Conservation (phyloP, 2,888 invertebrate genomes). For the Phyto melanocephala region DNA sequence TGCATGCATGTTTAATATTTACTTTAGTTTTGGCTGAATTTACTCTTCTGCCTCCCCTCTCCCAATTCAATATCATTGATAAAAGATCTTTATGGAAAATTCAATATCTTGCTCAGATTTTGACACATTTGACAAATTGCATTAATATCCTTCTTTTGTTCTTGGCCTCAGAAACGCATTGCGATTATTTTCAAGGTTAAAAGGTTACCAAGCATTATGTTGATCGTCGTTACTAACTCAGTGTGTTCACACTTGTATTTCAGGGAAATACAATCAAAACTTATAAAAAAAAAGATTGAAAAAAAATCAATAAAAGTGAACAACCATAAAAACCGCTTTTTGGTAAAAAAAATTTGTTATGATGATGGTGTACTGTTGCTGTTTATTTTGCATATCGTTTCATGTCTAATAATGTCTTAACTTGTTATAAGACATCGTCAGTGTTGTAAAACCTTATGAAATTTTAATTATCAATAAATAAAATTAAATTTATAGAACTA, state of each 20-base stretch:
- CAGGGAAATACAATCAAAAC: conserved; percentile 24
- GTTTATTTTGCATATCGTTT: background rate
- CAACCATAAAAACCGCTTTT: background rate
- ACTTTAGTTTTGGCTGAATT: background rate
- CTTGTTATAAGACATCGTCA: conserved; percentile 15
- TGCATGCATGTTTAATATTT: conserved; percentile 7
- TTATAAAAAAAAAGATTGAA: background rate
- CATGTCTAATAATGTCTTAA: conserved; percentile 47
- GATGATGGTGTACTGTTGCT: background rate
- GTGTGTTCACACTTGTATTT: conserved; percentile 59
- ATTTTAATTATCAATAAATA: background rate
- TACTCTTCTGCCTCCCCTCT: conserved; percentile 3
- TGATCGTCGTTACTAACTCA: conserved; percentile 61
- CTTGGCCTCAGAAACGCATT: conserved; percentile 54
- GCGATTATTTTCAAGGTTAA: conserved; percentile 60
- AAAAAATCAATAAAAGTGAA: conserved; percentile 3
- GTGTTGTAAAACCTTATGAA: background rate
- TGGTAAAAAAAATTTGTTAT: background rate
- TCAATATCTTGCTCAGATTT: conserved; percentile 71
- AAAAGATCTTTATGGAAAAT: conserved; percentile 64
- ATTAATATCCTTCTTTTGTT: conserved; percentile 71
- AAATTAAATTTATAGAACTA: too few relatives aligned
- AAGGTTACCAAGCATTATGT: conserved; percentile 63
- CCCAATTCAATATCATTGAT: conserved; percentile 30
- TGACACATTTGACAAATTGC: conserved; percentile 76